Conservation (phyloP, 1,140 invertebrate genomes). For the Macrostomum lignano region DNA sequence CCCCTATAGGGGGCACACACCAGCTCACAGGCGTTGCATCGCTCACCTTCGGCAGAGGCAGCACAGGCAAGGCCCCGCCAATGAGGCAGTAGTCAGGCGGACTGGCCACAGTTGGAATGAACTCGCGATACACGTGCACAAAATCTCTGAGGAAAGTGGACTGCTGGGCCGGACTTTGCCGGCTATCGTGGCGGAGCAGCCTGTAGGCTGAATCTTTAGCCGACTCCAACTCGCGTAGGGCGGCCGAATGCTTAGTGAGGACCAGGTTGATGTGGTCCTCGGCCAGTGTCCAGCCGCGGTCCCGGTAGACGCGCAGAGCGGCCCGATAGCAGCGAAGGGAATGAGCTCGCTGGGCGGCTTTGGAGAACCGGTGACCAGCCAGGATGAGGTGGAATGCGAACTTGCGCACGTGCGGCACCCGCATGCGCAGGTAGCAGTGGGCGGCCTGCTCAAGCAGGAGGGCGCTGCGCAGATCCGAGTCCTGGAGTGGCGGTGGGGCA, state of each 20-base stretch:
- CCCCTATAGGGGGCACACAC: too few relatives aligned
- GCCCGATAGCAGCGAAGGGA: slow-evolving; percentile 63
- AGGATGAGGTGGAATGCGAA: slow-evolving; percentile 88
- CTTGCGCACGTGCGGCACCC: slow-evolving; percentile 51
- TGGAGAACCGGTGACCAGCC: slow-evolving; percentile 59
- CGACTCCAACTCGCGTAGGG: background rate
- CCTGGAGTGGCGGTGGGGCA: slow-evolving; percentile 13
- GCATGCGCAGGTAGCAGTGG: slow-evolving; percentile 50
- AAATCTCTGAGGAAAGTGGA: too few relatives aligned
- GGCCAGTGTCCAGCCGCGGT: slow-evolving; percentile 54
- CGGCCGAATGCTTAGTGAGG: background rate
- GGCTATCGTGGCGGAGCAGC: background rate
- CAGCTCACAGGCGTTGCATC: too few relatives aligned
- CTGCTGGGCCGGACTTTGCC: too few relatives aligned
- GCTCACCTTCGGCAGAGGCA: too few relatives aligned
- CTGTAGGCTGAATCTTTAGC: background rate
- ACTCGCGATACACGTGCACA: too few relatives aligned
- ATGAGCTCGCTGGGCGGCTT: slow-evolving; percentile 49
- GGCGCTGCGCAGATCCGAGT: slow-evolving; percentile 39
- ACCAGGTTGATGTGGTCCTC: slow-evolving; percentile 28
- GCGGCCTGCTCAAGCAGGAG: slow-evolving; percentile 73
- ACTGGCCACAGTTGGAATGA: too few relatives aligned
- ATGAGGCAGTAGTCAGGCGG: too few relatives aligned
- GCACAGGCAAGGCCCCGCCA: too few relatives aligned
- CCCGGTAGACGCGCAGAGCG: slow-evolving; percentile 55